Evolutionary conservation across 2,888 invertebrate genomes (phyloP).

Genomic region (Ashinkailepas kermadecensis): DNA sequence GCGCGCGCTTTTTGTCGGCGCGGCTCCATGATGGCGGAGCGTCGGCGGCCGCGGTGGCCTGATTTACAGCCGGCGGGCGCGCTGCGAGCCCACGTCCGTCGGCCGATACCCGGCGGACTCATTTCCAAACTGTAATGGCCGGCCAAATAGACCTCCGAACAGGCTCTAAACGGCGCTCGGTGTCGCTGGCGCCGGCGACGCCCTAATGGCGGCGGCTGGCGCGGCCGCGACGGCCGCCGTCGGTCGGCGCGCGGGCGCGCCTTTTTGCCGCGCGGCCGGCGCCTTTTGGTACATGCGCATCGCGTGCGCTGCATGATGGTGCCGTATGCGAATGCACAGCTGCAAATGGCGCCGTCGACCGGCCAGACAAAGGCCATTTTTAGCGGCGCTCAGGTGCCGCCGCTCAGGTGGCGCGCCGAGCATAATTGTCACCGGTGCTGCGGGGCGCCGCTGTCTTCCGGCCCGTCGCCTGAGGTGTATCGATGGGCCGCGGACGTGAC

Average conservation of each 20-base stretch:
- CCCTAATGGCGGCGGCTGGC: neutral
- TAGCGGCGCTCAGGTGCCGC: neutral
- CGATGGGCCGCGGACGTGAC: neutral
- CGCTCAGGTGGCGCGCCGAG: neutral
- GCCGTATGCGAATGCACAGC: neutral
- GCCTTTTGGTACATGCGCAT: neutral
- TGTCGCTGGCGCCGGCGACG: neutral
- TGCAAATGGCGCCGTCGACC: neutral
- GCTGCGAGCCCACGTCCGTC: neutral
- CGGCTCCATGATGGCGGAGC: neutral
- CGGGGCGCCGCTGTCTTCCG: neutral
- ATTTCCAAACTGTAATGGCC: conserved; percentile 17
- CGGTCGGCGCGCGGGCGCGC: neutral
- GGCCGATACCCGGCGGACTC: conserved; percentile 9
- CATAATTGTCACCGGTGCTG: neutral
- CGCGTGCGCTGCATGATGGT: neutral
- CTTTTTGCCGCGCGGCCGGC: neutral
- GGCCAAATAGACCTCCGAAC: conserved; percentile 6
- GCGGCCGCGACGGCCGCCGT: neutral
- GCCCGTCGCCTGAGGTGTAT: neutral
- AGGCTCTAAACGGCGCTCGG: neutral
- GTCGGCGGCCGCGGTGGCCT: neutral
- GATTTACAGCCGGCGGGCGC: neutral
- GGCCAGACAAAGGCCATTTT: conserved; percentile 5
- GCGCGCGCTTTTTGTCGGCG: neutral